A percentile compares a stretch with the other conserved stretches of the same genome.
phyloP scores from a whole-genome alignment of 2,113 vertebrate genomes.

The Lamprotornis superbus region DNA sequence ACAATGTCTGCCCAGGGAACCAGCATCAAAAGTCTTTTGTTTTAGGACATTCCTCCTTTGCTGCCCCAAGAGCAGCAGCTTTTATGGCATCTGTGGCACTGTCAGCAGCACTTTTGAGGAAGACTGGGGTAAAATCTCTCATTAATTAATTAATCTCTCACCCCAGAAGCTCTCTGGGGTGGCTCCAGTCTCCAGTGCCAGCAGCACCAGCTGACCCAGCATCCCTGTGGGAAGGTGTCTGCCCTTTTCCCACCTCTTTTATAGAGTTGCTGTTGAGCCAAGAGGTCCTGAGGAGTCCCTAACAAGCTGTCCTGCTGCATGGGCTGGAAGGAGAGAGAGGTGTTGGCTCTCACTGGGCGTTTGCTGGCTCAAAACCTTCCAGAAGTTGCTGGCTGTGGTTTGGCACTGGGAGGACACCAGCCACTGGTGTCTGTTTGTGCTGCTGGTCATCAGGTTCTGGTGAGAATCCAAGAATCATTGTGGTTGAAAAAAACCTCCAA shows the following conservation, averaged over 20 bases:
- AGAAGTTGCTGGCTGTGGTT: not conserved
- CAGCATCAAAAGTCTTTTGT: not conserved
- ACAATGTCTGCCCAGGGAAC: not conserved
- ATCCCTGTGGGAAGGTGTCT: not conserved
- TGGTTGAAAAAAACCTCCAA: not conserved
- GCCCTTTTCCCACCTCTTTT: not conserved
- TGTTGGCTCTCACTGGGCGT: rapidly evolving
- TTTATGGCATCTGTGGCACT: not conserved
- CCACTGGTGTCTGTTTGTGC: not conserved
- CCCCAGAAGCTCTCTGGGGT: not conserved
- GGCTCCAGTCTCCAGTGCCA: not conserved
- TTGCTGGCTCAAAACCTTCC: not conserved
- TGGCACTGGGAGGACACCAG: not conserved
- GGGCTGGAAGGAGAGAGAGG: not conserved
- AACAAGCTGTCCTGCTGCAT: not conserved
- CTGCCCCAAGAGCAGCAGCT: not conserved
- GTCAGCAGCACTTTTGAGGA: not conserved
- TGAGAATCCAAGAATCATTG: not conserved
- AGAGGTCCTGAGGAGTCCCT: not conserved
- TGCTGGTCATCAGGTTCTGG: not conserved
- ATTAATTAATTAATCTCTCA: not conserved
- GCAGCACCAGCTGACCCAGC: not conserved
- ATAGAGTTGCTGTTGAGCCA: not conserved
- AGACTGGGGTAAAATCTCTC: not conserved
- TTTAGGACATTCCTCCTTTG: not conserved